Conservation (phyloP, 2,888 invertebrate species). For the Leptothorax acervorum region DNA sequence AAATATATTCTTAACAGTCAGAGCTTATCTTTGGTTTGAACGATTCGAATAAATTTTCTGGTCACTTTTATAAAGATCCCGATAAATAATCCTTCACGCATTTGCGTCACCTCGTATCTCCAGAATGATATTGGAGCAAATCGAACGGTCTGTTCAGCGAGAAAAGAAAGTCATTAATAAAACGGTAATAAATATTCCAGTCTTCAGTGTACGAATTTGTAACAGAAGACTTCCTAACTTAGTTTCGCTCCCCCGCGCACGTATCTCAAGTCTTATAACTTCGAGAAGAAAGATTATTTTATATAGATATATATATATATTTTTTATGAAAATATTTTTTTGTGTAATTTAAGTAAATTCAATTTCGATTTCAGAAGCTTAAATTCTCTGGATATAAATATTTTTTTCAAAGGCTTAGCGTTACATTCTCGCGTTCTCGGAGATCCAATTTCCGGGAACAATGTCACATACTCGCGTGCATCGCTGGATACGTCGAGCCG, state of each 20-base stretch:
- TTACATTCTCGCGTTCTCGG: background rate
- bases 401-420: background rate
- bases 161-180: slow-evolving; percentile 7
- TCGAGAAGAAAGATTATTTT: background rate
- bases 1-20: background rate
- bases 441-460: background rate
- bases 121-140: background rate
- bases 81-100: background rate
- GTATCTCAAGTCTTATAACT: background rate
- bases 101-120: background rate
- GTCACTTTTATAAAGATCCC: slow-evolving; percentile 9
- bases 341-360: background rate
- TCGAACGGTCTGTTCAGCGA: background rate
- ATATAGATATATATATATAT: background rate
- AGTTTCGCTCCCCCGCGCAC: background rate
- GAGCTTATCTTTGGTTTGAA: slow-evolving; percentile 48
- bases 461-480: slow-evolving; percentile 84
- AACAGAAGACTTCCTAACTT: background rate
- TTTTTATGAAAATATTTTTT: background rate
- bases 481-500: slow-evolving; percentile 81
- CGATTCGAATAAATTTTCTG: background rate
- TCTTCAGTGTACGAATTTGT: background rate
- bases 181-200: slow-evolving; percentile 6
- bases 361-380: background rate
- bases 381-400: background rate